These are phyloP conservation scores for Mormyrus hasselquistii DNA, from an alignment of 2,797 vertebrate species.

Conservation along the genomic window DNA sequence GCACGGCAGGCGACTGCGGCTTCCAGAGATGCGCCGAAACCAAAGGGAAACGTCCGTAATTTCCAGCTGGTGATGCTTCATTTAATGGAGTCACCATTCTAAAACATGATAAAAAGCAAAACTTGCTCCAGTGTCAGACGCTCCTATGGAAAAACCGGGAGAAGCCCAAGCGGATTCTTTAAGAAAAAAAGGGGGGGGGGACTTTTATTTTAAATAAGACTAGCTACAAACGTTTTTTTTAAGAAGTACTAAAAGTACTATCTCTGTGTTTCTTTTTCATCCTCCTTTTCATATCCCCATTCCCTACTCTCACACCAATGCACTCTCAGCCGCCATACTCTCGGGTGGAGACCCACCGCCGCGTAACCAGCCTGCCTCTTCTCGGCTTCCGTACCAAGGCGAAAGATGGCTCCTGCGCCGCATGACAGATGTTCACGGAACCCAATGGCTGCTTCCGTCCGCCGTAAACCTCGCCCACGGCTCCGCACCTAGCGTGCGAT, in stretches of 20 bases:
- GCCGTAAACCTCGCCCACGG: conserved; percentile 29
- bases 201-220: neutral
- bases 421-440: conserved; percentile 40
- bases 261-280: conserved; percentile 48
- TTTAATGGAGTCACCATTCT: conserved; percentile 54
- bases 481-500: neutral
- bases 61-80: conserved; percentile 43
- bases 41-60: conserved; percentile 26
- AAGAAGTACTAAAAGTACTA: conserved; percentile 28
- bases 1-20: conserved; percentile 35
- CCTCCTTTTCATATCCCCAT: conserved; percentile 46
- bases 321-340: conserved; percentile 64
- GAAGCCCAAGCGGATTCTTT: conserved; percentile 24
- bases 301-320: conserved; percentile 43
- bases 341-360: conserved; percentile 67
- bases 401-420: conserved; percentile 36
- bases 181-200: neutral
- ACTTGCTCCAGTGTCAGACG: conserved; percentile 58
- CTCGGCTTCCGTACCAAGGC: conserved; percentile 66
- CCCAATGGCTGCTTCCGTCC: conserved; percentile 47
- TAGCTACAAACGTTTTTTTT: neutral
- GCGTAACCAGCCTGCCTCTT: conserved; percentile 54
- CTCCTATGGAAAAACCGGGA: conserved; percentile 28
- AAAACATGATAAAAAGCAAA: conserved; percentile 49
- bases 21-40: conserved; percentile 34